phyloP scores from a whole-genome alignment of 2,113 vertebrate genomes.

The Prietella phreatophila region DNA sequence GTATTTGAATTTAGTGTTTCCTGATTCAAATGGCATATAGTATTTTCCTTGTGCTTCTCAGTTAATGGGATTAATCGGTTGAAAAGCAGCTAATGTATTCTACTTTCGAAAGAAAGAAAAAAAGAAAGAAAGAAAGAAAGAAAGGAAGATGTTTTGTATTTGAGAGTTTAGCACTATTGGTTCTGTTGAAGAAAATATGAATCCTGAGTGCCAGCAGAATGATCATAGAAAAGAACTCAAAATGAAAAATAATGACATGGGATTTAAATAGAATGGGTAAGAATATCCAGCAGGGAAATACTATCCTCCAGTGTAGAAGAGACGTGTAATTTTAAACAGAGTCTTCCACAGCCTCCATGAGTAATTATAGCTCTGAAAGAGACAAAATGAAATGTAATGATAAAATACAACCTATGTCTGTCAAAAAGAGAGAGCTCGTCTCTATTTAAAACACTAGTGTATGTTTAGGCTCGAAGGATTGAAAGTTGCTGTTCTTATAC shows the following conservation, averaged over 20 bases:
- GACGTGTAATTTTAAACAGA: slow-evolving; percentile 76
- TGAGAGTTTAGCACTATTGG: neutral
- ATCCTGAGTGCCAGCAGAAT: slow-evolving; percentile 56
- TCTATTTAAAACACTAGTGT: slow-evolving; percentile 58
- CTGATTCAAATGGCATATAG: neutral
- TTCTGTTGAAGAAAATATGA: slow-evolving; percentile 59
- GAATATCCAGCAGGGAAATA: slow-evolving; percentile 72
- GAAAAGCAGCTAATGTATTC: neutral
- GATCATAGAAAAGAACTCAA: slow-evolving; percentile 73
- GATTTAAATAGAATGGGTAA: slow-evolving; percentile 73
- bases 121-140: neutral
- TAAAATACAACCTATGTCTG: slow-evolving; percentile 72
- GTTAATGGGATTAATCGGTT: neutral
- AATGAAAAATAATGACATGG: slow-evolving; percentile 78
- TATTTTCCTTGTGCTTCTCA: neutral
- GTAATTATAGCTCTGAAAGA: slow-evolving; percentile 74
- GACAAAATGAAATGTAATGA: slow-evolving; percentile 72
- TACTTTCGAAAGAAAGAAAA: neutral
- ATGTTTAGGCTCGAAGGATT: slow-evolving; percentile 59
- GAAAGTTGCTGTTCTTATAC: slow-evolving; percentile 45
- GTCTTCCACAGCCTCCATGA: slow-evolving; percentile 67
- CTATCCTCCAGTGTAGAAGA: slow-evolving; percentile 68
- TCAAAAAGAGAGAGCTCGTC: slow-evolving; percentile 57
- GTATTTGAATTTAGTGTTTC: neutral
- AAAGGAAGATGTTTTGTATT: neutral